Base-by-base conservation (phyloP, 2,113 vertebrate species). In the Coptodon bakossiorum region DNA sequence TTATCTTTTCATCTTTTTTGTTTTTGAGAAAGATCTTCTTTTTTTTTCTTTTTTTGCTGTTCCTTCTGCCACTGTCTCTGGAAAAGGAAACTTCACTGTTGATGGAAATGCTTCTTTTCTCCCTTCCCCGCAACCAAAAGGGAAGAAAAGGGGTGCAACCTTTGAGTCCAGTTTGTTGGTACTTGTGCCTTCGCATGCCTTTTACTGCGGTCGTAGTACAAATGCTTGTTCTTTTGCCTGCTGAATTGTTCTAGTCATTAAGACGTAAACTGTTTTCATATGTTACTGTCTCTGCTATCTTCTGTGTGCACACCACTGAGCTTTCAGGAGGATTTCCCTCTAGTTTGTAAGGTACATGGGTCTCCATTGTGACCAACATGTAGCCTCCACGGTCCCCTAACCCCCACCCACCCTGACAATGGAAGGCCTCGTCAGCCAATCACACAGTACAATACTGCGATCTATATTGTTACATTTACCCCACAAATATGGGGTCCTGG, bases 141-240 rank as follows among this genome's bases (percentile, higher is more conserved):
- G 94, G 89, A 87, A 76, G 90, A 93, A 66, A 89, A 92, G 91
- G 80, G 88, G 90, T 86, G 82, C 76, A 82, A 86, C 86, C 52
- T 89, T 83, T 86, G 89, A 90, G 88, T 95, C 90, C 92, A 92
- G 92, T 95, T 89, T 90, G 92, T 95, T 91, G 94, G 94, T 95
- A 92, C 94, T 94, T 89, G 95, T 96, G 95, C 96, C 96, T 96
- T 96, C 79, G 93, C 95, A 95, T 96, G 95, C 91, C 63, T 94
- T 95, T 90, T 81, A 83, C 91, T 87, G 94, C 94, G 85, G 94
- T 94, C 86, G 85, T 92, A 82, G 90, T 96, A 89, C 90, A 80
- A 48, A 90, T 93, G 91, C 91, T 95, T 93, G 90, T 96, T 96
- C 94, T 89, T 96, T 96, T 95, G 92, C 94, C 94, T 96, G 90